Evolutionary conservation across 2,113 vertebrate species (phyloP).

Genomic region (Tiliqua scincoides): DNA sequence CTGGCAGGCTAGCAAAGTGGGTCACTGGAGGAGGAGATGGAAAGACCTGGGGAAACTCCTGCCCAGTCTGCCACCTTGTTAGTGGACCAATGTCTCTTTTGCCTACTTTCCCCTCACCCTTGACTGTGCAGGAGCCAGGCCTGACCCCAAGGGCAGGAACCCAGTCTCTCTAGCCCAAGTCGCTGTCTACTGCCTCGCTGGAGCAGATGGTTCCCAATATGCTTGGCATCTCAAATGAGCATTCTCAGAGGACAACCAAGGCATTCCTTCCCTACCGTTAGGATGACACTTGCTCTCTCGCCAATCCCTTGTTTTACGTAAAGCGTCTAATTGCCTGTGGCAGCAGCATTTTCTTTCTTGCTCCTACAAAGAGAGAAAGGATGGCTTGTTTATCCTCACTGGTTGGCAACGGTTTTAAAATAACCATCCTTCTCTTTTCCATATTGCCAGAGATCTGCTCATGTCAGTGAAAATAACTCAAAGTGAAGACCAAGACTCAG

Average conservation of each 20-base stretch:
- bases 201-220: not conserved
- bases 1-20: too few species aligned
- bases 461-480: not conserved
- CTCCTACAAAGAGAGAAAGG: not conserved
- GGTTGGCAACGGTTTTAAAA: fast-evolving
- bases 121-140: too few species aligned
- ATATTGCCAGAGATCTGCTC: not conserved
- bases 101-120: too few species aligned
- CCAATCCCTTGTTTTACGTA: not conserved
- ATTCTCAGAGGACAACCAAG: too few species aligned
- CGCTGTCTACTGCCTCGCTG: not conserved
- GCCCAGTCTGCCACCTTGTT: too few species aligned
- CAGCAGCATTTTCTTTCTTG: not conserved
- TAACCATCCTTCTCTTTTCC: not conserved
- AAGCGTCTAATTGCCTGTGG: not conserved
- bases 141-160: too few species aligned
- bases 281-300: not conserved
- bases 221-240: not conserved
- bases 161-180: too few species aligned
- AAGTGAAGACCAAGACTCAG: not conserved
- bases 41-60: too few species aligned
- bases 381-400: not conserved
- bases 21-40: too few species aligned
- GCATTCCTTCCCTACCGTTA: too few species aligned
- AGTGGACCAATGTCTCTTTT: too few species aligned